phyloP scores from a whole-genome alignment of 2,797 vertebrate genomes.

The Syncerus caffer region DNA sequence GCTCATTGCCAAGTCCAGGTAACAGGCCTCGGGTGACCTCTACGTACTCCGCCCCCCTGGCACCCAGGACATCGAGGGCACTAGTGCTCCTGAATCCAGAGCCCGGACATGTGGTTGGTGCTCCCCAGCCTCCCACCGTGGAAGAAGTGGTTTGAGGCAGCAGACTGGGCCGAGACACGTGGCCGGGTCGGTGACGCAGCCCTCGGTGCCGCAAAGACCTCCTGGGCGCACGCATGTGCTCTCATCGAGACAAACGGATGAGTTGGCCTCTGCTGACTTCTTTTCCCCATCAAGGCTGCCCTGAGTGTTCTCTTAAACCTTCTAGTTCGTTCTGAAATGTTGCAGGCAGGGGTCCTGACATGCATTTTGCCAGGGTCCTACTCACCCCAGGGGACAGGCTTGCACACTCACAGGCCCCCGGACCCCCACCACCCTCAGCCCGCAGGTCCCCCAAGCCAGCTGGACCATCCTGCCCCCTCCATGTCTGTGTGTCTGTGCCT shows the following conservation, averaged over 20 bases:
- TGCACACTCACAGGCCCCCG: background rate
- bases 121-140: background rate
- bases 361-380: background rate
- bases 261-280: background rate
- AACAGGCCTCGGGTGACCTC: background rate
- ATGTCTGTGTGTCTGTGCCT: slow-evolving; percentile 69
- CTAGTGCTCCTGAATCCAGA: background rate
- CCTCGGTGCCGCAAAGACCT: background rate
- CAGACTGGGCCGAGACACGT: background rate
- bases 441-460: background rate
- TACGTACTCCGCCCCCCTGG: background rate
- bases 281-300: slow-evolving; percentile 12
- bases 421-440: background rate
- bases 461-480: slow-evolving; percentile 45
- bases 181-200: background rate
- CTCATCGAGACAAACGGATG: background rate
- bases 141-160: background rate
- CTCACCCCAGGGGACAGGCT: slow-evolving; percentile 25
- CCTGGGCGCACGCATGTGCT: fast-evolving
- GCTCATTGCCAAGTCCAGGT: slow-evolving; percentile 98
- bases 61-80: background rate
- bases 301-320: background rate
- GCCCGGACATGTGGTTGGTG: background rate
- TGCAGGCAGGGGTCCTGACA: background rate
- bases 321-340: background rate